Evolutionary conservation across 2,888 invertebrate genomes (phyloP).

Genomic region (Congeria kusceri): DNA sequence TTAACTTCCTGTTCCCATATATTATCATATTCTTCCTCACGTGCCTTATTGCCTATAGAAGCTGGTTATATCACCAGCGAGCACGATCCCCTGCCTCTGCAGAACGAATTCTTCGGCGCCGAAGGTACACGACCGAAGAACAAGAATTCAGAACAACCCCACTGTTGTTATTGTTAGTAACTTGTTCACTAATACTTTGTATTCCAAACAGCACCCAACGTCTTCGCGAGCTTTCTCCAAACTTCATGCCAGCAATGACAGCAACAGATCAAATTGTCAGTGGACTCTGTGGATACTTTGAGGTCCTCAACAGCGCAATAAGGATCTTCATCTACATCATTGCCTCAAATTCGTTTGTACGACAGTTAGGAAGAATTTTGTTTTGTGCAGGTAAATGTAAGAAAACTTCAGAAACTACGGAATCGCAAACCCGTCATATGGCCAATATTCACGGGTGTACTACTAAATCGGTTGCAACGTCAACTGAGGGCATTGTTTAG

Average conservation of each 20-base stretch:
- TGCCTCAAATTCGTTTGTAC: conserved; percentile 50
- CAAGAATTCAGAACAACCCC: conserved; percentile 72
- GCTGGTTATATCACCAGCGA: conserved; percentile 69
- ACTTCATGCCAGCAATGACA: conserved; percentile 15
- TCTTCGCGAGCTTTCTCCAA: conserved; percentile 16
- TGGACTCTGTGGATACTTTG: conserved; percentile 50
- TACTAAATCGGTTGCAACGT: neutral
- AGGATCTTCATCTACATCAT: conserved; percentile 54
- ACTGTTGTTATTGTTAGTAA: conserved; percentile 51
- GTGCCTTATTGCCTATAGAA: conserved; percentile 69
- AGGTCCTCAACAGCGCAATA: conserved; percentile 46
- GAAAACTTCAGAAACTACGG: conserved; percentile 27
- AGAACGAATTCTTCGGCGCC: conserved; percentile 56
- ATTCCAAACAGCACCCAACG: conserved; percentile 53
- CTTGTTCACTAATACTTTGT: conserved; percentile 57
- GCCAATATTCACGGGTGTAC: neutral
- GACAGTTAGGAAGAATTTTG: conserved; percentile 31
- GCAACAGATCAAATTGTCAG: conserved; percentile 23
- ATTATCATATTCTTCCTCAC: conserved; percentile 68
- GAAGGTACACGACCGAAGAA: conserved; percentile 50
- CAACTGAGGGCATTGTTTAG: conserved; percentile 1
- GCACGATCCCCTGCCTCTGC: conserved; percentile 52
- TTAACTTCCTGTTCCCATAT: conserved; percentile 74
- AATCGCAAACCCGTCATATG: conserved; percentile 43
- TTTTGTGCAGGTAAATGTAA: conserved; percentile 25